Conservation (phyloP, 1,140 invertebrate species). For the Aradophagus sp. region DNA sequence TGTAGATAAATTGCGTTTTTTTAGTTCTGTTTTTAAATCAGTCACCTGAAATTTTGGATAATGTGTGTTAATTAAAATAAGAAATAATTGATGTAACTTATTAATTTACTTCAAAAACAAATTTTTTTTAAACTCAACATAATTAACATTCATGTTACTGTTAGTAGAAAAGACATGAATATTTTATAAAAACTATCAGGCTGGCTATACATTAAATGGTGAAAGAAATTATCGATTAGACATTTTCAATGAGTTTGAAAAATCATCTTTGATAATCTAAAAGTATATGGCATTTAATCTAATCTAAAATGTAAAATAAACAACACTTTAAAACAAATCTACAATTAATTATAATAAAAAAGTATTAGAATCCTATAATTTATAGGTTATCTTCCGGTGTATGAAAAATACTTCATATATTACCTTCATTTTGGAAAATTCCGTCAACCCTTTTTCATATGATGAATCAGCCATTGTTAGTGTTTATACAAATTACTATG, state of each 20-base stretch:
- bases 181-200: too few relatives aligned
- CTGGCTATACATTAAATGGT: too few relatives aligned
- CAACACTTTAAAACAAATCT: not conserved
- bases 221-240: too few relatives aligned
- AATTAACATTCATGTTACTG: too few relatives aligned
- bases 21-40: conserved; percentile 87
- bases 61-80: conserved; percentile 1
- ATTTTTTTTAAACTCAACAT: too few relatives aligned
- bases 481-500: too few relatives aligned
- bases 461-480: conserved; percentile 71
- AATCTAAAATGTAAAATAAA: not conserved
- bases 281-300: not conserved
- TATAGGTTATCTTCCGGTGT: not conserved
- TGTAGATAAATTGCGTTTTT: conserved; percentile 82
- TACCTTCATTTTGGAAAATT: conserved; percentile 73
- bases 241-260: too few relatives aligned
- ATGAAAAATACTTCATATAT: not conserved
- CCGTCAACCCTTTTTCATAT: conserved; percentile 70
- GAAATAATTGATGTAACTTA: not conserved
- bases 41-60: conserved; percentile 60
- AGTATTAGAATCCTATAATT: too few relatives aligned
- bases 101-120: not conserved
- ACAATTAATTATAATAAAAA: not conserved
- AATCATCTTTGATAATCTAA: not conserved
- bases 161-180: too few relatives aligned